These are phyloP conservation scores for Drosophila yooni DNA, from an alignment of 2,888 invertebrate species.

Conservation along the genomic window DNA sequence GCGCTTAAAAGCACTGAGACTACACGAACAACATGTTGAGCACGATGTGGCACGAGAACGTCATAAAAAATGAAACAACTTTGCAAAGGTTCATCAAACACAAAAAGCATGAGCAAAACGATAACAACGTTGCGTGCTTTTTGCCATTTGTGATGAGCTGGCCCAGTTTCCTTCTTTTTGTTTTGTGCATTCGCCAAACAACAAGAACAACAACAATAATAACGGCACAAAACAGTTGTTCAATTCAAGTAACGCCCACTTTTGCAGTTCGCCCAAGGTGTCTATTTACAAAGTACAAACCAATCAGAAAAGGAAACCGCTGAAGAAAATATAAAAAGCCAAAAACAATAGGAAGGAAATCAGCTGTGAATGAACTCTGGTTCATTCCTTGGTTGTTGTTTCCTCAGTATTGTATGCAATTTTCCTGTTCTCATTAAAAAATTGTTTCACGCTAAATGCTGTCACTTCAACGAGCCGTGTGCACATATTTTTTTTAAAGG, in stretches of 20 bases:
- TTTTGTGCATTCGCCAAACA: slow-evolving; percentile 46
- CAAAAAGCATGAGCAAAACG: slow-evolving; percentile 18
- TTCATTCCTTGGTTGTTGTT: background rate
- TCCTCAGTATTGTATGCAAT: slow-evolving; percentile 23
- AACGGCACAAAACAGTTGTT: slow-evolving; percentile 38
- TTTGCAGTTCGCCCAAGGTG: slow-evolving; percentile 47
- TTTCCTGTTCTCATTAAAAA: slow-evolving; percentile 66
- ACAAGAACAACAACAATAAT: slow-evolving; percentile 15
- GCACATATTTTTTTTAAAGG: slow-evolving; percentile 32
- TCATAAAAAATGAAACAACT: slow-evolving; percentile 71
- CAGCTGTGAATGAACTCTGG: slow-evolving; percentile 21
- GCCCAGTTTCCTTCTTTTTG: slow-evolving; percentile 49
- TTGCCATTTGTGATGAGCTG: slow-evolving; percentile 68
- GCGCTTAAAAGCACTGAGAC: slow-evolving; percentile 18
- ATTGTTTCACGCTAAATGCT: slow-evolving; percentile 56
- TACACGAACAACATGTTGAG: slow-evolving; percentile 16
- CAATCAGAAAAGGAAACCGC: slow-evolving; percentile 40
- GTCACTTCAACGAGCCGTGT: slow-evolving; percentile 47
- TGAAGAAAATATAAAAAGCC: background rate
- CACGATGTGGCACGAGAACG: slow-evolving; percentile 53
- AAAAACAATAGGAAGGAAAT: background rate
- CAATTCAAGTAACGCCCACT: slow-evolving; percentile 52
- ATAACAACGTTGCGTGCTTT: slow-evolving; percentile 59
- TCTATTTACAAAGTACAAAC: slow-evolving; percentile 41
- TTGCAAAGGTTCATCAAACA: slow-evolving; percentile 64